phyloP scores from a whole-genome alignment of 2,113 vertebrate species.

The Planiliza haematocheilus region DNA sequence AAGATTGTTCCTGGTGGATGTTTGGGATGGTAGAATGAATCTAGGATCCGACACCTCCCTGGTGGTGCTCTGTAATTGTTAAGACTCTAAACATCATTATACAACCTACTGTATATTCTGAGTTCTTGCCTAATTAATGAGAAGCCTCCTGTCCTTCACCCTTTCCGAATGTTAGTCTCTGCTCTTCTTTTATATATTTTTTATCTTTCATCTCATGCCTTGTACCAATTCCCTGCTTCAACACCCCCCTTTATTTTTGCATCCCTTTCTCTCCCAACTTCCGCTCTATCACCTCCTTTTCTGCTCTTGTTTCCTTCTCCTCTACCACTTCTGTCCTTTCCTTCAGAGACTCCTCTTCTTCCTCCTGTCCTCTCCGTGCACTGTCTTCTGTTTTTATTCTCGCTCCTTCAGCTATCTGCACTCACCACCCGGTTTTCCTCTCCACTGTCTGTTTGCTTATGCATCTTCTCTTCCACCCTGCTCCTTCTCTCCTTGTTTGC shows the following conservation, averaged over 20 bases:
- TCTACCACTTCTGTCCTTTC: conserved; percentile 4
- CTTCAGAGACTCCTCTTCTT: not conserved
- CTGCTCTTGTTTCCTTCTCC: not conserved
- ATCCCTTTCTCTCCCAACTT: not conserved
- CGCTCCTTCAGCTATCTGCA: conserved; percentile 1
- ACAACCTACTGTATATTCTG: not conserved
- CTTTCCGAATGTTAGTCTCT: not conserved
- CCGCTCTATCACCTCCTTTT: not conserved
- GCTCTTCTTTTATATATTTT: not conserved
- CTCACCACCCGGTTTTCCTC: conserved; percentile 8
- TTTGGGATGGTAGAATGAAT: no score
- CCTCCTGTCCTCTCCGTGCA: not conserved
- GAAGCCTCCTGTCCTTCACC: conserved; percentile 1
- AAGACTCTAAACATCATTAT: no score
- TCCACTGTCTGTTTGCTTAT: conserved; percentile 39
- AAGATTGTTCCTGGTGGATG: no score
- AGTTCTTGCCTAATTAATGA: conserved; percentile 48
- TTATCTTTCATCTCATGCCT: not conserved
- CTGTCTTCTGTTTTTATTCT: not conserved
- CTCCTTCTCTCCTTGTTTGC: conserved; percentile 20
- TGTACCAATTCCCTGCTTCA: not conserved
- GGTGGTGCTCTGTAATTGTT: no score
- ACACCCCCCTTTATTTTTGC: not conserved
- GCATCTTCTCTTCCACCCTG: conserved; percentile 26
- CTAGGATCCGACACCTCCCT: no score